Base-by-base conservation (phyloP, 2,888 invertebrate species). In the Heliconius hortense region DNA sequence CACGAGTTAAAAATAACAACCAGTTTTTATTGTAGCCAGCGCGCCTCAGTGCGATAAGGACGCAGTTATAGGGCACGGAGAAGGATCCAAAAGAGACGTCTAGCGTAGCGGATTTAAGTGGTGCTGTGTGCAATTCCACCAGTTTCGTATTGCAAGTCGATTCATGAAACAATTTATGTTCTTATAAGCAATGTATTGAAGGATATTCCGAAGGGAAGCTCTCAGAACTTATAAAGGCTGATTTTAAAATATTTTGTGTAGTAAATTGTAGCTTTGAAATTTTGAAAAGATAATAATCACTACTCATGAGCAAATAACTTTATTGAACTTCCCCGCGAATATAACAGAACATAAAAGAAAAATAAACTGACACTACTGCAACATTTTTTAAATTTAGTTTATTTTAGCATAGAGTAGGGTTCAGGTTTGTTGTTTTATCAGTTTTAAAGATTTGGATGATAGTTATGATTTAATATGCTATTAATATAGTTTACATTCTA, bases 1-100 rank as follows among this genome's bases (percentile, higher is more conserved):
- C 88, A 87, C 87, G 86, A 92, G 91, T 92, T 93, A 93, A 93
- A 93, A 93, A 93, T 93, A 93, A 92, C 91, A 90, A 91, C 91
- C 91, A 90, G 91, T 93, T 93, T 92, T 92, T 92, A 90, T 90
- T 92, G 89, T 90, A 88, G 86, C 86, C 85, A 89, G 85, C 90
- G 87, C 89, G 88, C 86, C 85, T 88, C 84, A 79, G 92, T 84
- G 90, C 85, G 89, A 93, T 85, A 91, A 89, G 88, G 92, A 92
- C 84, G 83, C 88, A 85, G 82, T 85, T 86, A 91, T 86, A 87
- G 88, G 87, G 86, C 85, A 84, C 80, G 77, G 78, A 80, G 76
- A 83, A 86, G 85, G 85, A 88, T 87, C 85, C 78, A 90, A 92
- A 81, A 86, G 90, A 89, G 91, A 93, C 85, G 83, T 84, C 82